Evolutionary conservation across 2,797 vertebrate genomes (phyloP), one percentile per base, ranked within the genome.

Genomic region (Aeoliscus strigatus): DNA sequence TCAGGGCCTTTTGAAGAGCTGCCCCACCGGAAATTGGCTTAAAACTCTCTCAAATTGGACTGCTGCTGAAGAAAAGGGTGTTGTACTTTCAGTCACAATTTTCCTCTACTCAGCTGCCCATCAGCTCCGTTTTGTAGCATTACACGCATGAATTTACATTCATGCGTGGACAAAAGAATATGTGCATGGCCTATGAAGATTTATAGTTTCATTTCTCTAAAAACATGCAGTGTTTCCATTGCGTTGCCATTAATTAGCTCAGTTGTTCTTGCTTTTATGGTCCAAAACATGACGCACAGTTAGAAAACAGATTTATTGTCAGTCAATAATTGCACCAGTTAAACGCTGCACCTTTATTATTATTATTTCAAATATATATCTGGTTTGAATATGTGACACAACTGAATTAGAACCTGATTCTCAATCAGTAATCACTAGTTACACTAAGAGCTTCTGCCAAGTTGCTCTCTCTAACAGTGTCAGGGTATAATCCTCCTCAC

Each of bases 401-500:
- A 7, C 3, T 14, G 9, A 43, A 10, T 37, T 36, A 27, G 33
- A 12, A 16, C 51, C 43, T 27, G 13, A 61, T 40, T 72, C 44
- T 38, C 66, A 21, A 49, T 51, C 31, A 55, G 44, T 74, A 54
- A 74, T 75, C 38, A 68, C 23, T 69, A 74, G 29, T 69, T 77
- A 62, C 44, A 52, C 39, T 79, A 76, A 80, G 53, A 65, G 59
- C 65, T 27, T 39, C 36, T 62, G 50, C 69, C 60, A 56, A 70
- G 66, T 64, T 39, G 54, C 66, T 58, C 51, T 50, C 51, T 55
- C 61, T 43, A 57, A 48, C 69, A 74, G 69, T 67, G 66, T 75
- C 65, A 65, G 40, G 49, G 32, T 56, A 35, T 87, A 86, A 89
- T 87, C 86, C 79, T 46, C 51, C 37, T n/a, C n/a, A n/a, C 30